phyloP scores from a whole-genome alignment of 2,113 vertebrate genomes.

The Bolborhynchus lineola region DNA sequence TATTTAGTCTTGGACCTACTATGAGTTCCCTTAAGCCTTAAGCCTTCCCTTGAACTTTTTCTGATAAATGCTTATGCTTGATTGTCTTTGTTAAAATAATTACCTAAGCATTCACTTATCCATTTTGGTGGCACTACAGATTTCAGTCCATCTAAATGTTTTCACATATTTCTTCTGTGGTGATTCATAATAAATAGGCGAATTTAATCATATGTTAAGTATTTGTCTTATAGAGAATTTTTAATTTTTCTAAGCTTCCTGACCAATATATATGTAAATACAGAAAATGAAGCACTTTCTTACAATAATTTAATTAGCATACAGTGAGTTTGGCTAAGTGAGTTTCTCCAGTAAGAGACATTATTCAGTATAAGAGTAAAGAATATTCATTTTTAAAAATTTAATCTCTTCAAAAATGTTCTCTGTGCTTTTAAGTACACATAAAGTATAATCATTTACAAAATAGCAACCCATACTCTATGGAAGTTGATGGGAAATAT shows the following conservation, averaged over 20 bases:
- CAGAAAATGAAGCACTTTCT: neutral
- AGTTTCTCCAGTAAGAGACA: neutral
- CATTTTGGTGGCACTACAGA: neutral
- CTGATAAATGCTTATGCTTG: neutral
- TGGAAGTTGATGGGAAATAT: neutral
- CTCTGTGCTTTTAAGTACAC: neutral
- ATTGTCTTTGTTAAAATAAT: neutral
- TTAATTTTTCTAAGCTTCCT: neutral
- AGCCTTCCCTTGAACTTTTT: neutral
- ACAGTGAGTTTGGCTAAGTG: neutral
- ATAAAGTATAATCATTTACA: neutral
- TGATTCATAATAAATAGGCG: neutral
- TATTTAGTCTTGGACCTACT: neutral
- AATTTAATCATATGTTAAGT: neutral
- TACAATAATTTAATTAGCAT: neutral
- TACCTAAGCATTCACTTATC: neutral
- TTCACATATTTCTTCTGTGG: neutral
- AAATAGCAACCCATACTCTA: neutral
- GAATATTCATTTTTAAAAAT: neutral
- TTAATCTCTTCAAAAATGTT: neutral
- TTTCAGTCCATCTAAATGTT: neutral
- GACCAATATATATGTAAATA: neutral
- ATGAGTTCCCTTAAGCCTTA: neutral
- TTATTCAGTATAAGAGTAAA: neutral
- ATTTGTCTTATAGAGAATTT: neutral